Percentiles rank a stretch among this genome's conserved stretches.
Evolutionary conservation across 2,113 vertebrate genomes (phyloP).

Genomic region (Nothobranchius furzeri): DNA sequence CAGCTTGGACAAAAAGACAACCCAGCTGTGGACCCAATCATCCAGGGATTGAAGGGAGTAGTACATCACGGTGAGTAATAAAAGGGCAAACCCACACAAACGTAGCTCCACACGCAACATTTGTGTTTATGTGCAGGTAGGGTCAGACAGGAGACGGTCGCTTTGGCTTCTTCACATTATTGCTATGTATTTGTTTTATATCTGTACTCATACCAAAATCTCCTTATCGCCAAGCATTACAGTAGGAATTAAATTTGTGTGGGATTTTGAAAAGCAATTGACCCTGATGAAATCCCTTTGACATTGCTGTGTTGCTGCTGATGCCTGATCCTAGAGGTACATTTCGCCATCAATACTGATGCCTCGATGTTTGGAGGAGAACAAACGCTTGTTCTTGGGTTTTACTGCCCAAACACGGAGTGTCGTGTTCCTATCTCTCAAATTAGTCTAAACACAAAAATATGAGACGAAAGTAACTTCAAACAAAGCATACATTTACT

Average conservation of each 20-base stretch:
- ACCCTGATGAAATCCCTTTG: slow-evolving; percentile 30
- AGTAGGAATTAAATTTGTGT: slow-evolving; percentile 28
- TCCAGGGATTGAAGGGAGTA: slow-evolving; percentile 95
- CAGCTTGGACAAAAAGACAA: slow-evolving; percentile 96
- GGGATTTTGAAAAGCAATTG: slow-evolving; percentile 42
- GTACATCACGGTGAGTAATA: slow-evolving; percentile 96
- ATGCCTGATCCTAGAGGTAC: slow-evolving; percentile 18
- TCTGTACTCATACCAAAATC: slow-evolving; percentile 24
- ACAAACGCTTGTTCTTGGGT: slow-evolving; percentile 19
- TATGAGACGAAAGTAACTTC: slow-evolving; percentile 61
- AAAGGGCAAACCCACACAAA: slow-evolving; percentile 1
- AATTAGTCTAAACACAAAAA: slow-evolving; percentile 56
- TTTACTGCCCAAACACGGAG: slow-evolving; percentile 24
- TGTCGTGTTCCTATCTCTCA: slow-evolving; percentile 6
- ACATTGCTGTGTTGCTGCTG: slow-evolving; percentile 10
- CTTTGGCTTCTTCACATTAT: neutral
- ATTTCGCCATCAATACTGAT: slow-evolving; percentile 12
- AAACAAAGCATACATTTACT: slow-evolving; percentile 46
- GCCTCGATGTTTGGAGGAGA: slow-evolving; percentile 7
- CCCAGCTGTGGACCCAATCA: slow-evolving; percentile 94
- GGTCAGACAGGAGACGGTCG: neutral
- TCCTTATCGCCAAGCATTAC: slow-evolving; percentile 12
- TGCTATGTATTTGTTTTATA: slow-evolving; percentile 7
- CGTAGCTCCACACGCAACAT: neutral
- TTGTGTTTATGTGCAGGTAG: neutral